A percentile compares a stretch with the other conserved stretches of the same genome.
These are phyloP conservation scores for Melanogrammus aeglefinus DNA, from an alignment of 2,797 vertebrate species.

Conservation along the genomic window DNA sequence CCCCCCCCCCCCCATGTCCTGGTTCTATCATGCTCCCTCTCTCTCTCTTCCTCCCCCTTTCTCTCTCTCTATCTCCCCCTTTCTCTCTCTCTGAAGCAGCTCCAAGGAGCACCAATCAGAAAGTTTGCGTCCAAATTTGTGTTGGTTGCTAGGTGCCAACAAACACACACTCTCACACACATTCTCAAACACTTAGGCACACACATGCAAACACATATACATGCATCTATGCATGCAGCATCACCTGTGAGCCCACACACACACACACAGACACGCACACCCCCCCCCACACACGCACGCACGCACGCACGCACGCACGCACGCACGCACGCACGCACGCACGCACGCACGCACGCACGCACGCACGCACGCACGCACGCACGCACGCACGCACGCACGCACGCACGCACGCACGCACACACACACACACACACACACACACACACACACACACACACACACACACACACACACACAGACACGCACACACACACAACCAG, in stretches of 20 bases:
- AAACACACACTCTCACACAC: background rate
- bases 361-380: background rate
- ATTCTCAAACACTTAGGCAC: background rate
- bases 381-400: background rate
- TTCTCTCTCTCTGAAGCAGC: too few species aligned
- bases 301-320: background rate
- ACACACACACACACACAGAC: conserved; percentile 8
- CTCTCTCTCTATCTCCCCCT: background rate
- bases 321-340: background rate
- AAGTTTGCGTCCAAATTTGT: background rate
- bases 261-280: background rate
- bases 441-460: background rate
- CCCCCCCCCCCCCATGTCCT: too few species aligned
- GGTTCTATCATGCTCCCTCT: background rate
- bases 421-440: conserved; percentile 6
- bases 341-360: background rate
- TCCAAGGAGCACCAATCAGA: background rate
- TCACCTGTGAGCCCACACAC: background rate
- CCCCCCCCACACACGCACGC: background rate
- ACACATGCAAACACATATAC: conserved; percentile 22
- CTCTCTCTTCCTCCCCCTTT: background rate
- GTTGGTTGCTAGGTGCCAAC: background rate
- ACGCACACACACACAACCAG: conserved; percentile 2
- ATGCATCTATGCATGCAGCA: background rate
- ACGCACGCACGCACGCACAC: background rate